Evolutionary conservation across 2,797 vertebrate species (phyloP).

Genomic region (Pseudocheirus occidentalis): DNA sequence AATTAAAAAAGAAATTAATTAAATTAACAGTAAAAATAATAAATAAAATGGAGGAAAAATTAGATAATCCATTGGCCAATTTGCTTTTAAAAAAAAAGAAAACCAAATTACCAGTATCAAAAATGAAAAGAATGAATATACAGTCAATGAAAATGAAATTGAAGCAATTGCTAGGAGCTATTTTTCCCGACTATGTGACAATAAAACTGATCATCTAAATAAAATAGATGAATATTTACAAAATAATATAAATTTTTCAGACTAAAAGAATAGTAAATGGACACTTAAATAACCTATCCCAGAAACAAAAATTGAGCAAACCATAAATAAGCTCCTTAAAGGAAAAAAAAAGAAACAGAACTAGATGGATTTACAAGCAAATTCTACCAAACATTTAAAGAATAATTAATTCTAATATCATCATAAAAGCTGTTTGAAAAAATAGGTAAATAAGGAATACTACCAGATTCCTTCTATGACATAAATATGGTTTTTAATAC

Average conservation of each 20-base stretch:
- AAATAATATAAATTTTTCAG: not conserved
- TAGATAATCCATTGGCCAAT: not conserved
- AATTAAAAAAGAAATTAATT: not conserved
- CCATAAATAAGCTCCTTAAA: not conserved
- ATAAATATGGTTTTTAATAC: not conserved
- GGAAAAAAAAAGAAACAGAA: not conserved
- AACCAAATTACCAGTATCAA: too few species aligned
- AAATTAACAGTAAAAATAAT: not conserved
- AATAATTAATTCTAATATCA: not conserved
- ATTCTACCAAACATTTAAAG: not conserved
- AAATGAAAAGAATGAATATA: too few species aligned
- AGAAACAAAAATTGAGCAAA: not conserved
- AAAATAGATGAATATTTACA: too few species aligned
- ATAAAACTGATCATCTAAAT: too few species aligned
- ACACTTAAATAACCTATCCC: too few species aligned
- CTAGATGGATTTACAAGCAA: not conserved
- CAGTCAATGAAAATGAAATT: too few species aligned
- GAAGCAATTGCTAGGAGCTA: too few species aligned
- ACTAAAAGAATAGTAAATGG: not conserved
- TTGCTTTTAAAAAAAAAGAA: not conserved
- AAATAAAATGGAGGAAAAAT: not conserved
- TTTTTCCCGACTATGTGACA: too few species aligned
- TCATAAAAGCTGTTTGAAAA: not conserved
- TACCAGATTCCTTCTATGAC: not conserved
- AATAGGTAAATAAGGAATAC: not conserved